These are phyloP conservation scores for Picus viridis DNA, from an alignment of 2,797 vertebrate genomes.

Conservation along the genomic window DNA sequence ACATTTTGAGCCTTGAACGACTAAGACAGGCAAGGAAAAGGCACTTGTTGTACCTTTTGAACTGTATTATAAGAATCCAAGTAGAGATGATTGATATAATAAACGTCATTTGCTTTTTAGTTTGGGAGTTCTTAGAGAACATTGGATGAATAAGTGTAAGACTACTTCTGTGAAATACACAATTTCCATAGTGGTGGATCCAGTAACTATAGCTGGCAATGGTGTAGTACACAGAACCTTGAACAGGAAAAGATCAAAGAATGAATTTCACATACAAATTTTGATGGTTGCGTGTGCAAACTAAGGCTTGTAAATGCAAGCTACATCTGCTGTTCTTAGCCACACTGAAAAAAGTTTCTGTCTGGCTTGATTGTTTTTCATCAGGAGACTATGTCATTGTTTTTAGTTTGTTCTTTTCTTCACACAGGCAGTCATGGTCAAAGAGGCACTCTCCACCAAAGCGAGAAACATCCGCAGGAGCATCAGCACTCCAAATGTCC, in stretches of 20 bases:
- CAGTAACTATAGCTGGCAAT: background rate
- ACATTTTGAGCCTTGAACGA: constrained; percentile 93
- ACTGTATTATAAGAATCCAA: background rate
- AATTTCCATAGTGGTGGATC: background rate
- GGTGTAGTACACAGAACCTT: background rate
- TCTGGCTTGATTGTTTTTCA: background rate
- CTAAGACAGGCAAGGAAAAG: constrained; percentile 85
- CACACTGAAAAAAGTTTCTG: rapidly evolving
- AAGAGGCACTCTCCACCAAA: constrained; percentile 91
- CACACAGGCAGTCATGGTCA: constrained; percentile 91
- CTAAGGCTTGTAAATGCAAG: background rate
- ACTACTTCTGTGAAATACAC: background rate
- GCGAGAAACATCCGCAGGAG: constrained; percentile 91
- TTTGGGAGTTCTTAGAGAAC: background rate
- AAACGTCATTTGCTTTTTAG: background rate
- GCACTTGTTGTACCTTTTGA: background rate
- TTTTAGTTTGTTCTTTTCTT: background rate
- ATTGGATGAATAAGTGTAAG: background rate
- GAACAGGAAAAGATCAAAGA: background rate
- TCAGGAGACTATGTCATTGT: background rate
- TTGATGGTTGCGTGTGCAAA: background rate
- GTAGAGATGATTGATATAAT: background rate
- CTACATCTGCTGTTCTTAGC: background rate
- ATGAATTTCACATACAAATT: background rate
- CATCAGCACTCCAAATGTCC: constrained; percentile 94